Evolutionary conservation across 2,113 vertebrate genomes (phyloP).

Genomic region (Danio rerio): GRCz12tu NC_133183.1:25125501-25126000

Average conservation of each 20-base stretch:
- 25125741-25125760: not conserved
- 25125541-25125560: not conserved
- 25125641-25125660: not conserved
- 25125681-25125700: not conserved
- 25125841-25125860: constrained; percentile 66
- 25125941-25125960: not conserved
- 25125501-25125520: constrained; percentile 1
- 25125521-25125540: not conserved
- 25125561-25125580: no score
- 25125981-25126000: no score
- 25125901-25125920: constrained; percentile 57
- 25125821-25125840: constrained; percentile 73
- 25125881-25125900: constrained; percentile 72
- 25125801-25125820: constrained; percentile 71
- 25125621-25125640: constrained; percentile 40
- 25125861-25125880: constrained; percentile 69
- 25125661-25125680: not conserved
- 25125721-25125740: no score
- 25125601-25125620: constrained; percentile 5
- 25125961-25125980: no score
- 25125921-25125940: constrained; percentile 57
- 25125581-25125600: no score
- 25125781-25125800: constrained; percentile 73
- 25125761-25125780: constrained; percentile 67
- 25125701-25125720: no score